Percentiles rank a stretch among this genome's conserved stretches.
Evolutionary conservation across 2,113 vertebrate species (phyloP).

Genomic region (Saguinus midas): DNA sequence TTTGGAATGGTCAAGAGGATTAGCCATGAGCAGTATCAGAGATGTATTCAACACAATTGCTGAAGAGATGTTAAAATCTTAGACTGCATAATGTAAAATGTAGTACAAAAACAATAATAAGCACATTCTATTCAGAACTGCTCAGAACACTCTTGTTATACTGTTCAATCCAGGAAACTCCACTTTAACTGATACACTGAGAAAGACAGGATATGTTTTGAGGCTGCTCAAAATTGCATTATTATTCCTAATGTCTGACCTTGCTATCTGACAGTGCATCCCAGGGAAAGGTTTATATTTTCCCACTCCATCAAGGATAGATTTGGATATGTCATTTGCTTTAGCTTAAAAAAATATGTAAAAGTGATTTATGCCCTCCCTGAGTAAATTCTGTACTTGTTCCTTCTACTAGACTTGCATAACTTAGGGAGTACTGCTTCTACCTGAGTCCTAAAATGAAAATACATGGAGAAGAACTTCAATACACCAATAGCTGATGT

Average conservation of each 20-base stretch:
- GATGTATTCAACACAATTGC: neutral
- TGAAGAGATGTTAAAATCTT: neutral
- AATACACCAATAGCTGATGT: neutral
- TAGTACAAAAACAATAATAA: neutral
- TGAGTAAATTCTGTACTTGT: neutral
- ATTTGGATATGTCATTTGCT: neutral
- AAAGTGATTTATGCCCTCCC: neutral
- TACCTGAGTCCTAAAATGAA: neutral
- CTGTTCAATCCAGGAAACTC: neutral
- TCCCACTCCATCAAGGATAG: neutral
- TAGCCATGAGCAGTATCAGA: neutral
- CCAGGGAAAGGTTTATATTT: neutral
- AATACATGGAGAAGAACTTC: neutral
- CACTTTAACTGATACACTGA: neutral
- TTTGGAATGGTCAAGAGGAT: neutral
- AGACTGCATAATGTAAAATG: neutral
- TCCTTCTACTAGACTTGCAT: neutral
- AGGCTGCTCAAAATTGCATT: neutral
- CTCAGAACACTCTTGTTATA: neutral
- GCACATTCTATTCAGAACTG: neutral
- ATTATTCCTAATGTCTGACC: neutral
- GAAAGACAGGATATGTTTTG: neutral
- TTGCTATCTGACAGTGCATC: neutral
- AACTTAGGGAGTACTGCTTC: neutral
- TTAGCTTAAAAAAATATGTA: neutral